Evolutionary conservation across 2,113 vertebrate genomes (phyloP).

Genomic region (Pelecanoides urinatrix): DNA sequence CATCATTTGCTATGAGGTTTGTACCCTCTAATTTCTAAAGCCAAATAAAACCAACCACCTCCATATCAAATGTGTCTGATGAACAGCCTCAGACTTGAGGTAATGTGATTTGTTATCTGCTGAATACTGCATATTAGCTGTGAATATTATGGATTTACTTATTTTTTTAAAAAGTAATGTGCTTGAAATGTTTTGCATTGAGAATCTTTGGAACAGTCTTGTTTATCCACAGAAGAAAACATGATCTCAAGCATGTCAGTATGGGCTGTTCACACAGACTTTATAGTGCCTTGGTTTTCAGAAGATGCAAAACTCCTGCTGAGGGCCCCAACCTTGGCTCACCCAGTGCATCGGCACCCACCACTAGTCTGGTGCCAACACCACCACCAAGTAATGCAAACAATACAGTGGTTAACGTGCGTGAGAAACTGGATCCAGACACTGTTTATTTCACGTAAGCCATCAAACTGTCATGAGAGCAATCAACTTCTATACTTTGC

Average conservation of each 20-base stretch:
- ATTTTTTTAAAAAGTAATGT: background rate
- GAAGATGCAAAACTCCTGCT: background rate
- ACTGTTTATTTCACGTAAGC: background rate
- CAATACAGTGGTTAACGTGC: background rate
- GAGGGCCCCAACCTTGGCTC: background rate
- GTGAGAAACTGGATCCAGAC: background rate
- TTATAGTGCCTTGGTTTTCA: background rate
- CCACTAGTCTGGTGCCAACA: background rate
- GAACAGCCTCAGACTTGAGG: background rate
- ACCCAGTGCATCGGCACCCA: background rate
- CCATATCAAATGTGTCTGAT: background rate
- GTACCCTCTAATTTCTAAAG: background rate
- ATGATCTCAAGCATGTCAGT: background rate
- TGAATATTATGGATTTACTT: background rate
- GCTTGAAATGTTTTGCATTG: background rate
- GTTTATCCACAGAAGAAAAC: background rate
- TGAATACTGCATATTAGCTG: background rate
- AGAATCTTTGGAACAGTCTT: background rate
- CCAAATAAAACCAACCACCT: background rate
- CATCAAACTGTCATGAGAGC: background rate
- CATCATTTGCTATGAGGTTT: background rate
- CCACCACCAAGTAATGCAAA: background rate
- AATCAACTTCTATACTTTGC: background rate
- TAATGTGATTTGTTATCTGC: background rate
- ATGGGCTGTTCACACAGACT: background rate